phyloP scores from a whole-genome alignment of 2,113 vertebrate genomes.

The Pheucticus melanocephalus region DNA sequence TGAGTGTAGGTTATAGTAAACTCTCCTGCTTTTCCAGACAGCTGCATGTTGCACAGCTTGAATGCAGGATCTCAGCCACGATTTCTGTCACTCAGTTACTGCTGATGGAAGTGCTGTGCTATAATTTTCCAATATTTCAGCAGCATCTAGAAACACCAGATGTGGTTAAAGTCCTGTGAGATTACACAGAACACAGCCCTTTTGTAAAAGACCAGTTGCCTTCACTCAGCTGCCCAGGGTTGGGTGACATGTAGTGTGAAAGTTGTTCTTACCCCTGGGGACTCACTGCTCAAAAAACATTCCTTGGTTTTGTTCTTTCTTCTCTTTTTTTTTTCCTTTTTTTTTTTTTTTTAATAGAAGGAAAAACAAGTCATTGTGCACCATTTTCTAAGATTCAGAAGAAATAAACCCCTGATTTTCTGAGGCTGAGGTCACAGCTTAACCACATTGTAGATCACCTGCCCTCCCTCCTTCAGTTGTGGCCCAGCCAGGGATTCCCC shows the following conservation, averaged over 20 bases:
- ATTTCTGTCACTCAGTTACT: neutral
- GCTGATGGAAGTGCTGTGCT: neutral
- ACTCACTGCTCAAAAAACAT: neutral
- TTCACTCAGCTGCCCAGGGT: neutral
- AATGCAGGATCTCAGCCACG: rapidly evolving
- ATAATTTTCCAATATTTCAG: neutral
- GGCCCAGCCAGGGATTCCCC: rapidly evolving
- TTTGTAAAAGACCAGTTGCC: neutral
- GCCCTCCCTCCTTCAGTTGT: neutral
- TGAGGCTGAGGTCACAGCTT: neutral
- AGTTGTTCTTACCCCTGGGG: neutral
- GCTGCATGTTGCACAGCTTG: neutral
- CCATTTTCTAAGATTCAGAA: neutral
- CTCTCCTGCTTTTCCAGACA: neutral
- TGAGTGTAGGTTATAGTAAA: neutral
- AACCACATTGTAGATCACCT: neutral
- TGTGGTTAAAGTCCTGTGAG: neutral
- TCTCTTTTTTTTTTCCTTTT: neutral
- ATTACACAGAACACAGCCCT: neutral
- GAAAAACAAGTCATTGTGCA: neutral
- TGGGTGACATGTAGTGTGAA: neutral
- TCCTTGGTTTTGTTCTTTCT: neutral
- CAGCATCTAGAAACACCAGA: slow-evolving; percentile 34
- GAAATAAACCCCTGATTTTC: neutral
- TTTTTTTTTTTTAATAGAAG: neutral